A percentile compares a stretch with the other conserved stretches of the same genome.
Conservation (phyloP, 1,140 invertebrate genomes). For the Drosophila guanche region DNA sequence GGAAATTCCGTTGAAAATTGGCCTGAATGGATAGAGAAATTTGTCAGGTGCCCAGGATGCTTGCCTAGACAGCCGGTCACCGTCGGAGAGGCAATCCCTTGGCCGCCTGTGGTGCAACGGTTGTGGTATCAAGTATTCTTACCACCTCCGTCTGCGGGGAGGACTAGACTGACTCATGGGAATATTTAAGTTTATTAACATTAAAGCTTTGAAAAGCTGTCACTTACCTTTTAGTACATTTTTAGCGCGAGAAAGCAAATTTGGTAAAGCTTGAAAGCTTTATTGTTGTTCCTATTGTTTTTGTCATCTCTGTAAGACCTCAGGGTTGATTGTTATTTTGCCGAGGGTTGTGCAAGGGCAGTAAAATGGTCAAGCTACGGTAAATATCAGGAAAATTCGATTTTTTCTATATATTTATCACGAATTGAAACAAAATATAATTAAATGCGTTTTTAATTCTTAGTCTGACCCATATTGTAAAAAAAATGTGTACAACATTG, state of each 20-base stretch:
- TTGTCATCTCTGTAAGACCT: too few species aligned
- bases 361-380: slow-evolving; percentile 44
- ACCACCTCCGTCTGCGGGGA: too few species aligned
- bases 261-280: not conserved
- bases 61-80: slow-evolving; percentile 73
- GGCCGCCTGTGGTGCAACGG: slow-evolving; percentile 53
- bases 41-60: slow-evolving; percentile 59
- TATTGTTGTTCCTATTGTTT: not conserved
- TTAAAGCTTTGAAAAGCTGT: slow-evolving; percentile 1
- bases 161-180: not conserved
- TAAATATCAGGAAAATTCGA: slow-evolving; percentile 38
- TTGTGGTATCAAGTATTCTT: slow-evolving; percentile 68
- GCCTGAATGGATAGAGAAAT: slow-evolving; percentile 46
- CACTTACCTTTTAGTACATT: not conserved
- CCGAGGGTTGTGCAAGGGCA: not conserved
- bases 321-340: not conserved
- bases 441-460: slow-evolving; percentile 10
- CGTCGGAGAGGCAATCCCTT: slow-evolving; percentile 14
- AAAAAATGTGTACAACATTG: too few species aligned
- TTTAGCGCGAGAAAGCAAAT: too few species aligned
- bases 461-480: slow-evolving; percentile 23
- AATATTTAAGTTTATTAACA: not conserved
- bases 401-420: slow-evolving; percentile 18
- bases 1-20: slow-evolving; percentile 69
- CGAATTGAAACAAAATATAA: not conserved